phyloP scores from a whole-genome alignment of 2,797 vertebrate genomes.

The Stomatorhinus walkeri region DNA sequence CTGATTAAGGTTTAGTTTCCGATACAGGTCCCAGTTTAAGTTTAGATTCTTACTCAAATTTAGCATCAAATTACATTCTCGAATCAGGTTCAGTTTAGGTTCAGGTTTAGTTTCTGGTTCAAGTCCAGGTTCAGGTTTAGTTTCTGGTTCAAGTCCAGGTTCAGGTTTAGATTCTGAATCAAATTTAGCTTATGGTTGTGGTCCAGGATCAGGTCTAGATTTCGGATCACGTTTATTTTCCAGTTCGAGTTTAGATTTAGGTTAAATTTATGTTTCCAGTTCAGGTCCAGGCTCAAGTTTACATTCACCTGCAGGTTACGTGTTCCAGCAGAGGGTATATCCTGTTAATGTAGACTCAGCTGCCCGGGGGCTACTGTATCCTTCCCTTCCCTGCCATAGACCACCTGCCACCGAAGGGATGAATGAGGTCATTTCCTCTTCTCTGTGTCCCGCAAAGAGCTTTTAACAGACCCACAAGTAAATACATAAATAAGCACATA shows the following conservation, averaged over 20 bases:
- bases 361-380: not conserved
- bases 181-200: not conserved
- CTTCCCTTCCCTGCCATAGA: not conserved
- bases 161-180: not conserved
- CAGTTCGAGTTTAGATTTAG: not conserved
- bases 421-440: not conserved
- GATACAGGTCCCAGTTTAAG: not conserved
- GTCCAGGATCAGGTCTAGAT: not conserved
- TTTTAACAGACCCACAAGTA: not conserved
- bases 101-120: not conserved
- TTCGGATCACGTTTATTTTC: not conserved
- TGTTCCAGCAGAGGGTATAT: not conserved
- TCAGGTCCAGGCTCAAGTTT: not conserved
- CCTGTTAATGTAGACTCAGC: not conserved
- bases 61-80: not conserved
- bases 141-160: not conserved
- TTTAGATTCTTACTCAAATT: not conserved
- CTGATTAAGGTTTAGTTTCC: not conserved
- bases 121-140: not conserved
- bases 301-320: not conserved
- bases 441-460: not conserved
- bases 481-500: not conserved
- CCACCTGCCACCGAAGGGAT: not conserved
- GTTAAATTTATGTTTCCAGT: too few species aligned
- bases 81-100: not conserved